phyloP scores from a whole-genome alignment of 2,888 invertebrate species.

The Brachycybe producta region DNA sequence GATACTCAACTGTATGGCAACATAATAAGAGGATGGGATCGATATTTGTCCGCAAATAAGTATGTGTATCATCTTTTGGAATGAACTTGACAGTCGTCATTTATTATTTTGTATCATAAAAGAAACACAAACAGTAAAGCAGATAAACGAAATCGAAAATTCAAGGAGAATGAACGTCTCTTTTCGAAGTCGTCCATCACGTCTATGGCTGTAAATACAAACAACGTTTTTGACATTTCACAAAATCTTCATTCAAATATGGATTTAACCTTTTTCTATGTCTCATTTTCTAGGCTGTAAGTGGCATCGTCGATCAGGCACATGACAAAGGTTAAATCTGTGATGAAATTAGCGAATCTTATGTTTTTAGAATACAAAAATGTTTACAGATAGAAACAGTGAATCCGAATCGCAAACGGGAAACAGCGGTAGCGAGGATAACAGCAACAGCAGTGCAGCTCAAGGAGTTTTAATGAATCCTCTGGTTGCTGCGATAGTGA shows the following conservation, averaged over 20 bases:
- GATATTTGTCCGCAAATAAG: conserved; percentile 75
- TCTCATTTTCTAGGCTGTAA: conserved; percentile 51
- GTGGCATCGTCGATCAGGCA: conserved; percentile 60
- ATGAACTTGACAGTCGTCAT: background rate
- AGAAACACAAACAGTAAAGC: conserved; percentile 90
- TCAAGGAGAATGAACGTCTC: conserved; percentile 90
- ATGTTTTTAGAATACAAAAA: background rate
- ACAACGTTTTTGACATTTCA: background rate
- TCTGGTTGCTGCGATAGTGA: background rate
- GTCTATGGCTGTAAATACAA: conserved; percentile 69
- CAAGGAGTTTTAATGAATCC: background rate
- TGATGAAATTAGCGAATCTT: background rate
- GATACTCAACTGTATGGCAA: conserved; percentile 98
- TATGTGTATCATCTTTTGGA: conserved; percentile 13
- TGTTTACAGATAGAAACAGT: conserved; percentile 52
- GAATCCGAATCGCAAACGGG: conserved; percentile 73
- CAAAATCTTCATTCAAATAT: background rate
- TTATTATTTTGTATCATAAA: conserved; percentile 18
- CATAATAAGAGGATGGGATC: conserved; percentile 95
- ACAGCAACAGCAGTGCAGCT: conserved; percentile 26
- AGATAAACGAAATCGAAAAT: conserved; percentile 89
- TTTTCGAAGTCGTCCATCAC: conserved; percentile 98
- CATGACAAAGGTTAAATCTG: conserved; percentile 43
- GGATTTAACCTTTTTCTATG: background rate
- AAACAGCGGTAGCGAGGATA: conserved; percentile 43